Evolutionary conservation across 2,888 invertebrate genomes (phyloP), one percentile per base, ranked within the genome.

Genomic region (Athrips mouffetella): DNA sequence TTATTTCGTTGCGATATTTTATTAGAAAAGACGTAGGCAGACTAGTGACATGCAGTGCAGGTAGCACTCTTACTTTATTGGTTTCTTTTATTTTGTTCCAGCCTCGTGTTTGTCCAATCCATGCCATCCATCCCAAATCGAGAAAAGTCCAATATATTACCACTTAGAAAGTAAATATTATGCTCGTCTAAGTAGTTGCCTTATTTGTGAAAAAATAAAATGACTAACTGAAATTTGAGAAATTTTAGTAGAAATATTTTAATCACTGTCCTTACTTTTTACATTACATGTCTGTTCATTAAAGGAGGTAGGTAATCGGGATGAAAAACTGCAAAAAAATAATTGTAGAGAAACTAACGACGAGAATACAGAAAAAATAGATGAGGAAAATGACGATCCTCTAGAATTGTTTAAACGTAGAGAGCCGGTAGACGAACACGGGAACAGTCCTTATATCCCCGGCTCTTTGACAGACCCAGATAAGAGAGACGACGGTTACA

Each of bases 381-480:
- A 48, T 25, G 51, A 51, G 51, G 50, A 57, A 45, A 60, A 67
- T 6, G 61, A 68, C 15, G 77, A 84, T 59, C 80, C 78, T 1
- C 67, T 87, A 53, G 70, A 69, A 35, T 60, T 83, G 37, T 60
- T 71, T 54, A 58, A 65, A 49, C 72, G 70, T 45, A 76, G 76
- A 63, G 65, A 78, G 49, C 80, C 82, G 1, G 58, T 75, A 29
- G 81, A 84, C 51, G 60, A 53, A 3, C 74, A 79, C 6, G 86
- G 86, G 1, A 66, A 73, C 33, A 77, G 77, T 0, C 87, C 88
- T 4, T 91, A 91, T 55, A 73, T 91, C 6, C 91, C 91, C 2
- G 91, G 91, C 2, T 81, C 89, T 37, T 63, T 89, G 30, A 91
- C 91, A 7, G 89, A 90, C 21, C 70, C 77, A n/a, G 81, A 89